These are phyloP conservation scores for Spinus pinus DNA, from an alignment of 2,797 vertebrate genomes.

Conservation along the genomic window DNA sequence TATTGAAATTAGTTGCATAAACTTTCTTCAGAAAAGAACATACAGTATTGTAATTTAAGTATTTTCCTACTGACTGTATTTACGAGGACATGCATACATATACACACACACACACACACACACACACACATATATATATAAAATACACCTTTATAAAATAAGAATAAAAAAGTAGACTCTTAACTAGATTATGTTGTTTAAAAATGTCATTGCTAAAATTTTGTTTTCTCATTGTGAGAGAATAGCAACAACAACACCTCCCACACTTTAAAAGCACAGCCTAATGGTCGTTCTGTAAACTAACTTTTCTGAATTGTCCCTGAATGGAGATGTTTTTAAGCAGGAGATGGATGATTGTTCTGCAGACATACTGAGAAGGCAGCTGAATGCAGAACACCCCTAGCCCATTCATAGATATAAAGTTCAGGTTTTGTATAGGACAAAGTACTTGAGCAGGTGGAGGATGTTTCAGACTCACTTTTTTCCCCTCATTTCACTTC, in stretches of 20 bases:
- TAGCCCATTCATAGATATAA: background rate
- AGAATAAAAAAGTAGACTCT: background rate
- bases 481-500: background rate
- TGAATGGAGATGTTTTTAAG: background rate
- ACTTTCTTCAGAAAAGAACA: background rate
- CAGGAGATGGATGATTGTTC: background rate
- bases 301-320: background rate
- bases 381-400: background rate
- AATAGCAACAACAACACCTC: background rate
- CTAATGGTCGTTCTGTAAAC: background rate
- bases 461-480: background rate
- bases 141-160: background rate
- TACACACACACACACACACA: too few relatives aligned
- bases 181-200: background rate
- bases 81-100: too few relatives aligned
- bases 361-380: background rate
- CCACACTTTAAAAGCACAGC: background rate
- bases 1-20: background rate
- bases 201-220: background rate
- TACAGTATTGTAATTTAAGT: background rate
- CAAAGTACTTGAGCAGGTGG: background rate
- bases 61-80: background rate
- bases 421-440: background rate
- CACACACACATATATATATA: too few relatives aligned
- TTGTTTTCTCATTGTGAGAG: background rate